Evolutionary conservation across 2,888 invertebrate species (phyloP).

Genomic region (Antheraea yamamai): DNA sequence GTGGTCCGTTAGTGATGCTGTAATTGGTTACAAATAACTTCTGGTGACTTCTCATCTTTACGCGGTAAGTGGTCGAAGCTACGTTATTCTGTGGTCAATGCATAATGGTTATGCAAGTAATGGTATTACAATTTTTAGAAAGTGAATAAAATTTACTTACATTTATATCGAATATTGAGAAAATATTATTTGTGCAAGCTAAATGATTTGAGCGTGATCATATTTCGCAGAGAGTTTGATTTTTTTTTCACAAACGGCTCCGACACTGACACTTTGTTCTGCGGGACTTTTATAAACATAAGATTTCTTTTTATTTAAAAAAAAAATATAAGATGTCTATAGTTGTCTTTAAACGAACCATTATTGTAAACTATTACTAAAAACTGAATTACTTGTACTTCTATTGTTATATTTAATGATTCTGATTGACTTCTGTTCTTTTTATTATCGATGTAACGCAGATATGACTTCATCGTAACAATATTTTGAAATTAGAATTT

Average conservation of each 20-base stretch:
- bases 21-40: slow-evolving; percentile 47
- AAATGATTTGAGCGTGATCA: neutral
- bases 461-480: neutral
- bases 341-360: neutral
- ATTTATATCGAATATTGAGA: slow-evolving; percentile 8
- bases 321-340: neutral
- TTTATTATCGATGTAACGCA: neutral
- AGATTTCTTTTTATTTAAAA: neutral
- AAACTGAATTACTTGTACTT: neutral
- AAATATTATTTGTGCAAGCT: neutral
- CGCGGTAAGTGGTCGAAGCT: slow-evolving; percentile 51
- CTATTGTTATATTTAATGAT: neutral
- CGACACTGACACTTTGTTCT: no score
- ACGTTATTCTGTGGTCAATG: slow-evolving; percentile 34
- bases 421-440: neutral
- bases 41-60: slow-evolving; percentile 47
- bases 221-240: neutral
- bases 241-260: no score
- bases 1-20: slow-evolving; percentile 63
- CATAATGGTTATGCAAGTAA: slow-evolving; percentile 49
- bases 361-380: neutral
- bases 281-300: no score
- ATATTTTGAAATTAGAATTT: neutral
- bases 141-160: slow-evolving; percentile 31
- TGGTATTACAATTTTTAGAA: slow-evolving; percentile 33